Conservation (phyloP, 2,113 vertebrate genomes). For the Tenrec ecaudatus region DNA sequence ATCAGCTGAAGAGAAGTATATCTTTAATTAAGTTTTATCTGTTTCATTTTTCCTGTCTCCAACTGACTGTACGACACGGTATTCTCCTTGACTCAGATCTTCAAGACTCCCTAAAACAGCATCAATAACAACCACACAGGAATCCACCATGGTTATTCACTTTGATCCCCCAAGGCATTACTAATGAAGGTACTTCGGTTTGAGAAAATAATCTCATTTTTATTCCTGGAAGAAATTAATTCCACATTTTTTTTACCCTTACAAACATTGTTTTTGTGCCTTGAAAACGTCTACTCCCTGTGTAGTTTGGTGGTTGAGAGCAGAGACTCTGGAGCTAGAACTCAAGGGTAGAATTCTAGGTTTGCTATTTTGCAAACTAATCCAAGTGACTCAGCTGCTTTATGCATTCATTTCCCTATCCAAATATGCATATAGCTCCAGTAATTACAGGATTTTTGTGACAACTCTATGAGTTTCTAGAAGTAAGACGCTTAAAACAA, state of each 20-base stretch:
- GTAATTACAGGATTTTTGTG: neutral
- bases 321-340: neutral
- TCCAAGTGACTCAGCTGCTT: neutral
- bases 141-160: neutral
- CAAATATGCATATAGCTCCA: neutral
- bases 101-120: no score
- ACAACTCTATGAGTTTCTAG: no score
- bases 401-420: neutral
- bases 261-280: neutral
- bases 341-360: neutral
- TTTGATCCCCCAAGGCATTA: neutral
- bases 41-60: neutral
- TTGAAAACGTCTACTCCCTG: neutral
- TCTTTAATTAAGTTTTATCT: neutral
- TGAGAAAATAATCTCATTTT: no score
- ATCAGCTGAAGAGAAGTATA: neutral
- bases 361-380: neutral
- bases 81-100: no score
- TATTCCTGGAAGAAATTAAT: neutral
- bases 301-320: neutral
- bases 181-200: neutral
- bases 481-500: neutral
- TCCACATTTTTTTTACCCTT: neutral
- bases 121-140: no score
- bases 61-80: neutral